Percentiles rank a stretch among this genome's conserved stretches.
These are phyloP conservation scores for Buathra laborator DNA, from an alignment of 2,888 invertebrate species.

Conservation along the genomic window DNA sequence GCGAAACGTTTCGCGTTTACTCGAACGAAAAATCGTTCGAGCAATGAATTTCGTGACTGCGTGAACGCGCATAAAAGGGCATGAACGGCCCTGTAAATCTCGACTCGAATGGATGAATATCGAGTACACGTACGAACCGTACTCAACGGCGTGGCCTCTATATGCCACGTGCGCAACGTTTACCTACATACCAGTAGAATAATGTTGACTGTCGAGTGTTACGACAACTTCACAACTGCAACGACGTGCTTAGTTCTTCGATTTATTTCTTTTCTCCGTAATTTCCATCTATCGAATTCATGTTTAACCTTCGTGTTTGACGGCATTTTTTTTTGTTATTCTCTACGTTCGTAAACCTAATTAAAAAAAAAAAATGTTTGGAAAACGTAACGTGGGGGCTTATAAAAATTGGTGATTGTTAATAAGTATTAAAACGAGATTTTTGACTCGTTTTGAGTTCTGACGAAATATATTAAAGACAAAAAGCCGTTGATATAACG, in stretches of 20 bases:
- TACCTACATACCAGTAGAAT: slow-evolving; percentile 45
- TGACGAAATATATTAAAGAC: not conserved
- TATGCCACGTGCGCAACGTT: slow-evolving; percentile 21
- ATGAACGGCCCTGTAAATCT: slow-evolving; percentile 35
- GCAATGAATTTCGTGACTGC: slow-evolving; percentile 58
- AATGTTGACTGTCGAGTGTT: slow-evolving; percentile 26
- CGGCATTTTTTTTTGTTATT: not conserved
- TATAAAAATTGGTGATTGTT: not conserved
- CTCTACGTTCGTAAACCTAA: not conserved
- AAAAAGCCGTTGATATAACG: slow-evolving; percentile 47
- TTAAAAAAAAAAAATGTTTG: not conserved
- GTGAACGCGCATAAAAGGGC: slow-evolving; percentile 66
- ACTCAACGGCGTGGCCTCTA: slow-evolving; percentile 41
- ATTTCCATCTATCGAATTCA: not conserved
- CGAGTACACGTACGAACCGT: slow-evolving; percentile 48
- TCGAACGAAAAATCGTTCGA: slow-evolving; percentile 62
- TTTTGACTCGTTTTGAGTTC: not conserved
- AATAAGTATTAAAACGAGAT: not conserved
- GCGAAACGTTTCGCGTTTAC: slow-evolving; percentile 44
- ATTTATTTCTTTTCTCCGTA: not conserved
- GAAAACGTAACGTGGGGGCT: not conserved
- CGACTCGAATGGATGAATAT: slow-evolving; percentile 48
- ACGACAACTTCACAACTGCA: slow-evolving; percentile 32
- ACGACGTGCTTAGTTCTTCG: slow-evolving; percentile 12
- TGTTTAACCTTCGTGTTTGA: not conserved